These are phyloP conservation scores for Callipepla californica DNA, from an alignment of 2,113 vertebrate genomes.

Conservation along the genomic window DNA sequence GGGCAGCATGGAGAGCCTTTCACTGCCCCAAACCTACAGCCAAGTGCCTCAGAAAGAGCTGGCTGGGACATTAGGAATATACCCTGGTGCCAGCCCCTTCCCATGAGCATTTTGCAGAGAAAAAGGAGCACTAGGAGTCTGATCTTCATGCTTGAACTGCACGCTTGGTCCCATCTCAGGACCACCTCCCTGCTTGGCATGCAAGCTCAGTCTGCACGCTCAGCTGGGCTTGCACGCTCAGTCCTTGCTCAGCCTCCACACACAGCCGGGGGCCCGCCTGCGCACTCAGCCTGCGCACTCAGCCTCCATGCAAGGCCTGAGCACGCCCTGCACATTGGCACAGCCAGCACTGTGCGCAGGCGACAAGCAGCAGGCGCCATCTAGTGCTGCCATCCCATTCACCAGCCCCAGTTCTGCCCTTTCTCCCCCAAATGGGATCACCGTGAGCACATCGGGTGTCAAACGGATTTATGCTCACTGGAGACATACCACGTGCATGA, in stretches of 20 bases:
- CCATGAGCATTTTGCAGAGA: background rate
- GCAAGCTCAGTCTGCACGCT: background rate
- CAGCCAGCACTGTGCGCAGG: background rate
- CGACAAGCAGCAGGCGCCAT: slow-evolving; percentile 41
- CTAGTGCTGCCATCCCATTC: background rate
- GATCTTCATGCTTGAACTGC: fast-evolving
- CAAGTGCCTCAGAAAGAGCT: background rate
- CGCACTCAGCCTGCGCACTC: fast-evolving
- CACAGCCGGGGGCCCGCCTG: background rate
- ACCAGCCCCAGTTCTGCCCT: background rate
- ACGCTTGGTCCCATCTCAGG: background rate
- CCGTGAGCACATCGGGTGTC: fast-evolving
- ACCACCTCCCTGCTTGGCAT: background rate
- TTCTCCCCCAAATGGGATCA: background rate
- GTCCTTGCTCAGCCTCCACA: background rate
- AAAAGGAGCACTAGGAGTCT: background rate
- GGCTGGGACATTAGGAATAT: background rate
- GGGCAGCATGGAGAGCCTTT: fast-evolving
- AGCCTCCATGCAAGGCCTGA: background rate
- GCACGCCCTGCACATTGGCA: background rate
- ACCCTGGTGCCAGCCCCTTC: background rate
- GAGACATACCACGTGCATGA: background rate
- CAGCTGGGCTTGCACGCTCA: fast-evolving
- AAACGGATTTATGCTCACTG: no score
- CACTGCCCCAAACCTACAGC: background rate